Evolutionary conservation across 2,888 invertebrate genomes (phyloP), one percentile per base, ranked within the genome.

Genomic region (Trichopria drosophilae): DNA sequence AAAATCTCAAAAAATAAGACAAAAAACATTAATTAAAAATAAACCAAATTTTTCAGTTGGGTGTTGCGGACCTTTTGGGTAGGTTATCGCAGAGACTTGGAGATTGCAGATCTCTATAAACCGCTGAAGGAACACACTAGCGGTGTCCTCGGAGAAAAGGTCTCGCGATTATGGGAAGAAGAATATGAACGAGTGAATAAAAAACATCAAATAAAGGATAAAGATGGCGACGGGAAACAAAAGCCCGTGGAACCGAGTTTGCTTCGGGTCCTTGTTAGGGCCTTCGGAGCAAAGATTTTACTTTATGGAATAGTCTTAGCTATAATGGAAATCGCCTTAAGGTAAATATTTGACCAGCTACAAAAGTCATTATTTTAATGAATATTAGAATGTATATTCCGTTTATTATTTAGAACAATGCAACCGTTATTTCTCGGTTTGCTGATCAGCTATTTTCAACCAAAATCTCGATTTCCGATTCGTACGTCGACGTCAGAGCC

Each of bases 81-180:
- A 53, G 88, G 88, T 13, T 83, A 82, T 63, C 82, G 78, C 53
- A 78, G 82, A 32, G 86, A 87, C 61, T 79, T 88, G 40, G 82
- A 83, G 66, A 80, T 84, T 40, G 70, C 77, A 7, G 88, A 89
- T 71, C 75, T 89, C 3, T 84, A 82, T 59, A 81, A 82, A 57
- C 84, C 87, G 4, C 71, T 88, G 15, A 80, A 81, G 15, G 85
- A 86, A 63, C 88, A 89, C 72, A 81, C 81, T 51, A 87, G 88
- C 3, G 79, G 81, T 68, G 53, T 75, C 35, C 71, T 87, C 66
- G 87, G 87, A 16, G 81, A 85, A 64, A 79, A 80, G 53, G 73
- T 88, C 57, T 81, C 82, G 65, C 77, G 73, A 54, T 78, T 79
- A 45, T 87, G 87, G 87, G 78, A 82, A 13, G 67, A 71, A 24